Base-by-base conservation (phyloP, 2,797 vertebrate genomes). In the Sylvia borin region DNA sequence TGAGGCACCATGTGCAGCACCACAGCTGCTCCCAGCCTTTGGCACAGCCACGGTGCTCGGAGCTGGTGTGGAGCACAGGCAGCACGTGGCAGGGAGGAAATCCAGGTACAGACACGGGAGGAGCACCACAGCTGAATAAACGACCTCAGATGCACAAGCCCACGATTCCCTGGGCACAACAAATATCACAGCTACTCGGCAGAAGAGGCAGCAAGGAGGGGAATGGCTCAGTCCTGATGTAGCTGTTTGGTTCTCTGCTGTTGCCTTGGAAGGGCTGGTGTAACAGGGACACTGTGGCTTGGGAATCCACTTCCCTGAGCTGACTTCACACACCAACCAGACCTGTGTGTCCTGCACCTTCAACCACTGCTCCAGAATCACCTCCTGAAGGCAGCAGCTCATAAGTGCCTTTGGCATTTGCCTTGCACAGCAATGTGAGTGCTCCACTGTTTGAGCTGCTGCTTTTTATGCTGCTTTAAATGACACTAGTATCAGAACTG, bases 391-490 rank as follows among this genome's bases (percentile, higher is more conserved):
- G 50, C 6, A 66, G 60, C 5, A 74, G 75, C 75, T 93, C 57
- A 26, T 73, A 77, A 93, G 65, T 0, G 5, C 53, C 72, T 93
- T 45, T 92, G 86, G 54, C 72, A 68, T 90, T 88, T 75, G 90
- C 64, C 83, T 94, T 85, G 84, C 77, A 64, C 45, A 79, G 62
- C 24, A 79, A 60, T 51, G 19, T 34, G 90, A 77, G 38, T 75
- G 71, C 73, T 85, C 42, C 66, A 55, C 67, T 85, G 48, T 81
- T 55, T 67, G 76, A 88, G 89, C 27, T 87, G 36, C 85, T 88
- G 48, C 68, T 70, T 88, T 77, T 91, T 76, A 73, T 66, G 74
- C 70, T 75, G 50, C 75, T 88, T 83, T 88, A 93, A 94, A 72
- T 62, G 68, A 92, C 78, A 77, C 50, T 27, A 88, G 61, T 77